Percentiles rank a stretch among this genome's conserved stretches.
Conservation (phyloP, 1,140 invertebrate genomes). For the Drosophila watanabei region DNA sequence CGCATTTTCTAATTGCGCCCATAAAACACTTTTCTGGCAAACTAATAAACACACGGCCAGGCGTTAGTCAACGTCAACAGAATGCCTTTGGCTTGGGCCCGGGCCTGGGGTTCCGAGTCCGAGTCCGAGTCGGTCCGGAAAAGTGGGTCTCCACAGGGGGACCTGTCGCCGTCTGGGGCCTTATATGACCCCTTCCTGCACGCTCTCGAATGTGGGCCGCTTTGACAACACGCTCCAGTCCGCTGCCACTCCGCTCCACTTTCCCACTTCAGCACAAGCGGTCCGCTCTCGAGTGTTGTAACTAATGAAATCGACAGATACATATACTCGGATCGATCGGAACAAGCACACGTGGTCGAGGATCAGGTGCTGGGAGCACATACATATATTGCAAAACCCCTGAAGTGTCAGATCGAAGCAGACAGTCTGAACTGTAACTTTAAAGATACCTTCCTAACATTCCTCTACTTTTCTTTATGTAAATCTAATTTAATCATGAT, state of each 20-base stretch:
- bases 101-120: conserved; percentile 2
- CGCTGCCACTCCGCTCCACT: conserved; percentile 13
- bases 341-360: conserved; percentile 66
- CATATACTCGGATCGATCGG: conserved; percentile 26
- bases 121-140: background rate
- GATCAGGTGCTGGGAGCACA: conserved; percentile 33
- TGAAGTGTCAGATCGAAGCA: conserved; percentile 33
- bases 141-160: conserved; percentile 24
- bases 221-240: conserved; percentile 29
- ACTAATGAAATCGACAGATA: conserved; percentile 51
- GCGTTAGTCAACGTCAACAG: conserved; percentile 64
- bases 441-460: background rate
- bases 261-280: conserved; percentile 66
- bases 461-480: background rate
- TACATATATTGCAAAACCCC: conserved; percentile 30
- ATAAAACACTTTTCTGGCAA: conserved; percentile 82
- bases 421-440: background rate
- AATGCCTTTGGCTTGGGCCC: conserved; percentile 20
- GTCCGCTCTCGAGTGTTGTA: conserved; percentile 66
- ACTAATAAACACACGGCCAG: conserved; percentile 67
- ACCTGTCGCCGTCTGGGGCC: conserved; percentile 34
- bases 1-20: conserved; percentile 80
- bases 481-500: background rate
- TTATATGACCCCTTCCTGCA: conserved; percentile 54
- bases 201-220: conserved; percentile 44